A percentile compares a stretch with the other conserved stretches of the same genome.
Evolutionary conservation across 2,113 vertebrate species (phyloP).

Genomic region (Otus sunia): DNA sequence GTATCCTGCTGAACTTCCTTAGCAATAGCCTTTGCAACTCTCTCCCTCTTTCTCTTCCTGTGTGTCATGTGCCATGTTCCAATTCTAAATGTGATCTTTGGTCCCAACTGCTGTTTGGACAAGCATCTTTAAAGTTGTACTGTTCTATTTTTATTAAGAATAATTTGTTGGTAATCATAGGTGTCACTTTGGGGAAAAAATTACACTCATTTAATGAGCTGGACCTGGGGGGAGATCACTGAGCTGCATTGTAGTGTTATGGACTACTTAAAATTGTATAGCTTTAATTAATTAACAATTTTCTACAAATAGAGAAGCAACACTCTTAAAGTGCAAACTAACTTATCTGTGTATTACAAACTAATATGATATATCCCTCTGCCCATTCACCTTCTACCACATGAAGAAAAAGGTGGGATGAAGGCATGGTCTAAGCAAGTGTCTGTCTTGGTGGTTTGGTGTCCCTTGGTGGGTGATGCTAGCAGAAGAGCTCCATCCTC

Average conservation of each 20-base stretch:
- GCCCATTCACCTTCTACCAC: neutral
- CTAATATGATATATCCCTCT: neutral
- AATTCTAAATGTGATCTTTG: neutral
- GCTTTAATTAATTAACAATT: neutral
- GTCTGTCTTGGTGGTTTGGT: neutral
- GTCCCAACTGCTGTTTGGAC: neutral
- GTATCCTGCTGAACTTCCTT: neutral
- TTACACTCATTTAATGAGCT: neutral
- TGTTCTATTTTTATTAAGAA: neutral
- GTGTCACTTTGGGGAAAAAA: neutral
- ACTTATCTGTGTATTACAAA: neutral
- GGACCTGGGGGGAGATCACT: neutral
- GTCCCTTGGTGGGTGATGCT: neutral
- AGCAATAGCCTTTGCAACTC: neutral
- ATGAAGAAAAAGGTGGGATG: neutral
- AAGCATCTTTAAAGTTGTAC: neutral
- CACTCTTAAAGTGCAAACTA: neutral
- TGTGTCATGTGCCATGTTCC: neutral
- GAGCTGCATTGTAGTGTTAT: neutral
- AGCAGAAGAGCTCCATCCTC: neutral
- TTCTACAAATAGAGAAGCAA: neutral
- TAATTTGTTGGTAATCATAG: neutral
- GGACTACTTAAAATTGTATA: neutral
- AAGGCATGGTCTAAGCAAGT: neutral
- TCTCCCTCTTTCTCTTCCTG: neutral